Evolutionary conservation across 1,140 invertebrate species (phyloP), one percentile per base, ranked within the genome.

Genomic region (Thaumatotibia leucotreta): DNA sequence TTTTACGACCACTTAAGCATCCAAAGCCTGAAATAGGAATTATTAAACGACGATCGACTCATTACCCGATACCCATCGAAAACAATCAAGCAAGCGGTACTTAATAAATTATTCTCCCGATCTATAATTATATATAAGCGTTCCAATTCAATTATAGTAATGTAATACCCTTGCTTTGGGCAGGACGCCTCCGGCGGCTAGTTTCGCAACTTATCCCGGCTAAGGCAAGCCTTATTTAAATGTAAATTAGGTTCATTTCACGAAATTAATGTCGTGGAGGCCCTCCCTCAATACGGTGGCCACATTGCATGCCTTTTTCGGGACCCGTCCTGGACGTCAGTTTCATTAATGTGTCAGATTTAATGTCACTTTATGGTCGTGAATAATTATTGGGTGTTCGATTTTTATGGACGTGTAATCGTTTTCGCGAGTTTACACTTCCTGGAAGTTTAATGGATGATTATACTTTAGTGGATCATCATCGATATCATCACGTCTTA

Each of bases 231-330:
- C 94, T 95, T 95, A 95, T 95, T 95, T 95, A 95, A 95, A 95
- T 95, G 95, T 93, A 95, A 95, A 95, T 95, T 94, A 95, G 95
- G 94, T 95, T 95, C 94, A 95, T 95, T 95, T 95, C 94, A 93
- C 94, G 94, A 95, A 95, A 95, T 95, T 95, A 95, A 95, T 95
- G 94, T 95, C 93, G 88, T 91, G 82, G 85, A 86, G 88, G 80
- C 80, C 86, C 90, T 84, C 88, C 87, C 83, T 81, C 80, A 61
- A 76, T 82, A 80, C 63, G 62, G 80, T 80, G 76, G 67, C 86
- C 81, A 84, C 73, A 29, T 35, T 33, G 23, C 29, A 10, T 11
- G 66, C 24, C 61, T 63, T 52, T 76, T 72, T 68, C 39, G 22
- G 78, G 70, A 75, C 52, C 64, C 66, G 76, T 81, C 79, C 72